Evolutionary conservation across 2,888 invertebrate genomes (phyloP), one percentile per base, ranked within the genome.

Genomic region (Chaetoderma sp.): DNA sequence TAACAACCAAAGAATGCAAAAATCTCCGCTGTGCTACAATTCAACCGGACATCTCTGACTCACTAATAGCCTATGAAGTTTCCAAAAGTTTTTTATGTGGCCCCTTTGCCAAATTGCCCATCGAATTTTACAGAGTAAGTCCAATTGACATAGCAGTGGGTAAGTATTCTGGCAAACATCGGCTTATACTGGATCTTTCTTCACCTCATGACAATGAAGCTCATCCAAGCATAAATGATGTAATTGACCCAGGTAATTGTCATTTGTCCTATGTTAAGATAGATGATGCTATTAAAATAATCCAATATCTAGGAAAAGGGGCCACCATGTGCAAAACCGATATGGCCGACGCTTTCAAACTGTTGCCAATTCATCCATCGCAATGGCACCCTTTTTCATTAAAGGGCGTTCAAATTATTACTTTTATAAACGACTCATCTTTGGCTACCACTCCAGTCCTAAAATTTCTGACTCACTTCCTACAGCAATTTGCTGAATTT

Each of bases 121-220:
- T 72, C 57, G 2, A 54, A 3, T 6, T 21, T 10, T 67, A 63
- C 36, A 42, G 74, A 23, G 65, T 72, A 27, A 63, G 45, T 18
- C 65, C 71, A 1, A 42, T 70, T 1, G 74, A 66, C 10, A 39
- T 72, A 28, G 70, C 66, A 0, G 52, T 32, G 28, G 58, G 62
- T 1, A 74, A 72, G 61, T 70, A 72, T 49, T 68, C 66, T 4
- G 60, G 60, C 16, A 70, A 70, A 36, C 32, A 70, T 45, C 44
- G 71, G 5, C 42, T 74, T 0, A 72, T 70, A 4, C 47, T 72
- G 2, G 74, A 74, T 54, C 13, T 70, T 4, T 71, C 71, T 10
- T 55, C 72, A 0, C 70, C 71, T 13, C 73, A 72, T 56, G 44
- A 71, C n/a, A 39, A 65, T 52, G 3, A 8, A n/a, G n/a, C 32